Base-by-base conservation (phyloP, 1,140 invertebrate species). In the Scaptomyza graminum region DNA sequence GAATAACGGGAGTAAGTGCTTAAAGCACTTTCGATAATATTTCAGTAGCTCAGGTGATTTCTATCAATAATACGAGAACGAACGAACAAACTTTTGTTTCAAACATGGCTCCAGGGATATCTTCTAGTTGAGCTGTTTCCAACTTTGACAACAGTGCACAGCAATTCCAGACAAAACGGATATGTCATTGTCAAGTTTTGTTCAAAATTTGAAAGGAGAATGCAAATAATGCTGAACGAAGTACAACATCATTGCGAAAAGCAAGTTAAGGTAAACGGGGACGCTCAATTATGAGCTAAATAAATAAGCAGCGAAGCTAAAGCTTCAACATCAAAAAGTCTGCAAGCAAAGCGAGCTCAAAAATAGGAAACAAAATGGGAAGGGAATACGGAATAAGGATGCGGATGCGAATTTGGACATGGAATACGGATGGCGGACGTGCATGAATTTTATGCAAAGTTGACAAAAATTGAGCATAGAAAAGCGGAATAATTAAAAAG, bases 391-490 rank as follows among this genome's bases (percentile, higher is more conserved):
- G 22, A n/a, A 69, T 12, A 41, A 8, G 31, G 22, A 49, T 43
- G 9, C 9, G 41, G 39, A 28, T 15, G 22, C 15, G 25, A 39
- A 51, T 34, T 47, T 34, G 67, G 52, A 28, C 31, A 15, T 41
- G 47, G 28, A 39, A 22, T 12, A 37, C 18, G 51, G 13, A 2
- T 16, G 39, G 49, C 61, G 81, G 71, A 87, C 82, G 82, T 87
- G 74, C 78, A 72, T 73, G 79, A 88, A 83, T 88, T 88, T 88
- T 79, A 83, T 88, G 83, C 83, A 82, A 88, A 88, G 72, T 88
- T 76, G 73, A 88, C 83, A 74, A 88, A 88, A 88, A 83, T 71
- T 60, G 72, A 70, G 60, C 59, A 73, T 54, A 71, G 59, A 69
- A 81, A 60, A 62, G 51, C 50, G 59, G 41, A 55, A 69, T 73